phyloP scores from a whole-genome alignment of 2,888 invertebrate species.

The Parnassius smintheus region DNA sequence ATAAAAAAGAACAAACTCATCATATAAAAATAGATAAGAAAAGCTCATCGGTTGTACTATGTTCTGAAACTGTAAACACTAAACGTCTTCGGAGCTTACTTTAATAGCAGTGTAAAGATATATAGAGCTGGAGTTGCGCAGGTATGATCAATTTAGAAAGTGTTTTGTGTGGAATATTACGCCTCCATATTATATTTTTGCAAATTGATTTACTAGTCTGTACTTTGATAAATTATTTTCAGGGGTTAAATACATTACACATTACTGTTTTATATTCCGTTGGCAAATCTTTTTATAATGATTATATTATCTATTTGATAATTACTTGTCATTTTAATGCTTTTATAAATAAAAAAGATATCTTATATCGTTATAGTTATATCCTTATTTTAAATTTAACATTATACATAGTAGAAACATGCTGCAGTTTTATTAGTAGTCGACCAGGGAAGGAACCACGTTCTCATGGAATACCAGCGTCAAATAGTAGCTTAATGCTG shows the following conservation, averaged over 20 bases:
- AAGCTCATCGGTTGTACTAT: conserved; percentile 13
- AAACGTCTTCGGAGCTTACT: conserved; percentile 12
- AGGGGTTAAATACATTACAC: conserved; percentile 9
- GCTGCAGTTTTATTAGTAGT: too few species aligned
- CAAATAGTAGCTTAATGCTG: too few species aligned
- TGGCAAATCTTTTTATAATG: neutral
- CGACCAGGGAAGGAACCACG: too few species aligned
- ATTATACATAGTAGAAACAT: too few species aligned
- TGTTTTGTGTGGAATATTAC: conserved; percentile 11
- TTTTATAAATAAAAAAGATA: too few species aligned
- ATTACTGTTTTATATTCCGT: conserved; percentile 12
- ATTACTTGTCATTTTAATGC: too few species aligned
- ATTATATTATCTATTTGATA: too few species aligned
- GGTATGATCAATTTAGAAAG: conserved; percentile 14
- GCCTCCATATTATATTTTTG: conserved; percentile 16
- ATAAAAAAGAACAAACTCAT: conserved; percentile 1
- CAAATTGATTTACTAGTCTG: conserved; percentile 19
- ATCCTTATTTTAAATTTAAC: too few species aligned
- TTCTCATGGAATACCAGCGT: too few species aligned
- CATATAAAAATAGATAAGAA: conserved; percentile 4
- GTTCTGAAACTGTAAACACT: conserved; percentile 9
- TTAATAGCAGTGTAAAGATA: conserved; percentile 16
- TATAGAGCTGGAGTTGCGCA: conserved; percentile 1
- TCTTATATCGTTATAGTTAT: too few species aligned
- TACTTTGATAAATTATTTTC: conserved; percentile 20